phyloP scores from a whole-genome alignment of 2,888 invertebrate genomes.

The Ichneumoninae sp. region DNA sequence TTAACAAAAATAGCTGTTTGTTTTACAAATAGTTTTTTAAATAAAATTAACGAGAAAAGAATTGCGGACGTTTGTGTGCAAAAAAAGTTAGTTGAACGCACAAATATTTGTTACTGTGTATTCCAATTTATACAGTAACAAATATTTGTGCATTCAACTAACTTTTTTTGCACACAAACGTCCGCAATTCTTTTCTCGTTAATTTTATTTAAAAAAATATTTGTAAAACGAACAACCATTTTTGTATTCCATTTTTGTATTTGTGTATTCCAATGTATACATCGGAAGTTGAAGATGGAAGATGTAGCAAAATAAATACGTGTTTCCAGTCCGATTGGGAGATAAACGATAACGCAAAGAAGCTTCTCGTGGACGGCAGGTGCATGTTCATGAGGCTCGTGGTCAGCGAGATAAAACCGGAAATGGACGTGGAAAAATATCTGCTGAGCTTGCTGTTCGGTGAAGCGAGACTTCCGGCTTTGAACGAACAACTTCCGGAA shows the following conservation, averaged over 20 bases:
- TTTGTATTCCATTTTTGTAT: no score
- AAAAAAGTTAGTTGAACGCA: not conserved
- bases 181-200: no score
- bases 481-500: constrained; percentile 71
- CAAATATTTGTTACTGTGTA: not conserved
- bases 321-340: constrained; percentile 75
- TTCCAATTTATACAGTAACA: not conserved
- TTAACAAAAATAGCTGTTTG: not conserved
- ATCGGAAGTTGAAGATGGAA: not conserved
- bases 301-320: not conserved
- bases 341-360: constrained; percentile 74
- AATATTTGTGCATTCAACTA: no score
- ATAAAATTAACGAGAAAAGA: not conserved
- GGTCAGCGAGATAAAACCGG: constrained; percentile 71
- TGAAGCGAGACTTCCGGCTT: constrained; percentile 73
- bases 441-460: constrained; percentile 78
- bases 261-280: not conserved
- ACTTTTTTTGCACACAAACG: no score
- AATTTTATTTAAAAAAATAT: no score
- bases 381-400: constrained; percentile 79
- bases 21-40: not conserved
- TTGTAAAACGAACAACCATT: no score
- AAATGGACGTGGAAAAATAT: constrained; percentile 78
- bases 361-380: constrained; percentile 78
- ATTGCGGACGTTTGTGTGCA: not conserved